Conservation (phyloP, 2,888 invertebrate genomes). For the Epistrophe eligans region DNA sequence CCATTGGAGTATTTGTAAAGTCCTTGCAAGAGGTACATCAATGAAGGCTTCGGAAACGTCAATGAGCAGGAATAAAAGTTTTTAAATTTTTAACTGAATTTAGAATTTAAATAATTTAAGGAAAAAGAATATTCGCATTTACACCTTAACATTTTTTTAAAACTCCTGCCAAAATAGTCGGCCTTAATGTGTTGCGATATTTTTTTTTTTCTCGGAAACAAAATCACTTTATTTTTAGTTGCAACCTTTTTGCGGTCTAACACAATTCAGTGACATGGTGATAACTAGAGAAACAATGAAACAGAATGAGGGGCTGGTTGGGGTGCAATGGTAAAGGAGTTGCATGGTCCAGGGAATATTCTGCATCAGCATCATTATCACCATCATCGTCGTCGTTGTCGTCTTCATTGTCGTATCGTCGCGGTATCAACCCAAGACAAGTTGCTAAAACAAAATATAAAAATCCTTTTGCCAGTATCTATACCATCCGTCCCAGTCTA, state of each 20-base stretch:
- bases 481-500: conserved; percentile 19
- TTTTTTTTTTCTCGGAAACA: conserved; percentile 11
- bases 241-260: conserved; percentile 59
- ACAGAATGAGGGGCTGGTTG: conserved; percentile 20
- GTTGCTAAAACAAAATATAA: conserved; percentile 4
- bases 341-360: conserved; percentile 46
- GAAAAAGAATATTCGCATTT: too few relatives aligned
- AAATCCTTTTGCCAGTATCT: conserved; percentile 12
- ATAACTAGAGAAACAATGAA: conserved; percentile 69
- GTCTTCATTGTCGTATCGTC: conserved; percentile 42
- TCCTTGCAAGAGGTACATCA: too few relatives aligned
- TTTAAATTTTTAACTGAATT: too few relatives aligned
- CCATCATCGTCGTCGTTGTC: conserved; percentile 32
- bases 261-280: conserved; percentile 67
- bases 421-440: conserved; percentile 25
- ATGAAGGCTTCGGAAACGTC: too few relatives aligned
- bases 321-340: neutral
- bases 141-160: neutral
- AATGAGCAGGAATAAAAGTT: too few relatives aligned
- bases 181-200: conserved; percentile 14
- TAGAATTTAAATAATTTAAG: too few relatives aligned
- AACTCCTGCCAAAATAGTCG: neutral
- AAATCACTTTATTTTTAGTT: conserved; percentile 37
- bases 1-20: too few relatives aligned
- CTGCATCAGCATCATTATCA: conserved; percentile 61